Percentiles rank a stretch among this genome's conserved stretches.
Conservation (phyloP, 2,113 vertebrate genomes). For the Lutjanus erythropterus region DNA sequence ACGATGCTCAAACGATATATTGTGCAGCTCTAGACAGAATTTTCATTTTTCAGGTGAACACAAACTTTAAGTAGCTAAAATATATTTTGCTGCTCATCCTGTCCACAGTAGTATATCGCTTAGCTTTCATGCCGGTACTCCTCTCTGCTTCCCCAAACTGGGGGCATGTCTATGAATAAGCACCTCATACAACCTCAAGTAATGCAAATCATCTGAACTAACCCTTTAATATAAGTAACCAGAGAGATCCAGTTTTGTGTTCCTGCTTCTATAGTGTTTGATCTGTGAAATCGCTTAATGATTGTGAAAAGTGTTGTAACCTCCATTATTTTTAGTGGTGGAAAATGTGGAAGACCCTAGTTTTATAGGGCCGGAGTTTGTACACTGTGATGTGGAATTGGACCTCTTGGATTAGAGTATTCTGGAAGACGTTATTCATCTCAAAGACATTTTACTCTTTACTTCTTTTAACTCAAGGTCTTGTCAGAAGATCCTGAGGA, state of each 20-base stretch:
- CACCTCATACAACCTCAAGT: too few relatives aligned
- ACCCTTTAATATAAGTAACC: not conserved
- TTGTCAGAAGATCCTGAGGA: slow-evolving; percentile 10
- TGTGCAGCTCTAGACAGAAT: too few relatives aligned
- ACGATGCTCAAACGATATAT: too few relatives aligned
- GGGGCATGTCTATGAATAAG: too few relatives aligned
- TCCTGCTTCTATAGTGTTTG: slow-evolving; percentile 54
- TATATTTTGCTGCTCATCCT: too few relatives aligned
- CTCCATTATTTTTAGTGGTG: slow-evolving; percentile 53
- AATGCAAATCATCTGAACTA: too few relatives aligned
- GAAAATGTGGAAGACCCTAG: slow-evolving; percentile 65
- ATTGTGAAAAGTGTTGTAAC: slow-evolving; percentile 63
- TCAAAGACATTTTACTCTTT: slow-evolving; percentile 28
- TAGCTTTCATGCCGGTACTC: too few relatives aligned
- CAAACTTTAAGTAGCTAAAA: too few relatives aligned
- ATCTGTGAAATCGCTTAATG: slow-evolving; percentile 64
- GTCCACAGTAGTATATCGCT: too few relatives aligned
- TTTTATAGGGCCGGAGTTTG: slow-evolving; percentile 77
- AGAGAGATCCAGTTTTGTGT: slow-evolving; percentile 14
- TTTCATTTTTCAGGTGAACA: too few relatives aligned
- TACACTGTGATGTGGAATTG: slow-evolving; percentile 26
- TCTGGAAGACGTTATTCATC: slow-evolving; percentile 32
- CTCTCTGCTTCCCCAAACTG: too few relatives aligned
- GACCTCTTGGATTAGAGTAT: slow-evolving; percentile 36
- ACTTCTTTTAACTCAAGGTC: not conserved